Conservation (phyloP, 2,113 vertebrate species). For the Phalacrocorax carbo region DNA sequence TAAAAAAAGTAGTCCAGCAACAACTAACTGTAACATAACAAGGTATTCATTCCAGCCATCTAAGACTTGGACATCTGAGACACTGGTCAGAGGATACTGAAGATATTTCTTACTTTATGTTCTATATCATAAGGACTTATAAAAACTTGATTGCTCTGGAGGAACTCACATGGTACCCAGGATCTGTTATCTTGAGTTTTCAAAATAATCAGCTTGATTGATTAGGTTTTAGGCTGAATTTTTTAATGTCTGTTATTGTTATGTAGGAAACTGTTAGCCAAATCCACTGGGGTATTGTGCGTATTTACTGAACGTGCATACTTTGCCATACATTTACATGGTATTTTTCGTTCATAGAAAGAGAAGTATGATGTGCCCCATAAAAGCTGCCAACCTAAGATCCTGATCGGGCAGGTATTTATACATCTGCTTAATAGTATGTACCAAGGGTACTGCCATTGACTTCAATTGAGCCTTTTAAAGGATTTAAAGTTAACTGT, state of each 20-base stretch:
- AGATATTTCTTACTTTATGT: background rate
- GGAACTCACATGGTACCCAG: background rate
- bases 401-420: background rate
- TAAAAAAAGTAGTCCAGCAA: background rate
- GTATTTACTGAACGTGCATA: background rate
- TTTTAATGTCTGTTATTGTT: background rate
- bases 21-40: background rate
- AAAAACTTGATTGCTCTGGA: background rate
- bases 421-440: background rate
- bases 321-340: background rate
- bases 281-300: background rate
- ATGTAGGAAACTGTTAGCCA: background rate
- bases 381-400: background rate
- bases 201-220: background rate
- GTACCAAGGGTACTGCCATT: background rate
- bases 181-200: background rate
- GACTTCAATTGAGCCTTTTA: background rate
- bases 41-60: background rate
- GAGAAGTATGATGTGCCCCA: background rate
- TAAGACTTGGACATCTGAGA: background rate
- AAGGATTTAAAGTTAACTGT: background rate
- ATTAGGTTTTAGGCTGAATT: background rate
- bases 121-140: background rate
- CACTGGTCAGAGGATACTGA: background rate
- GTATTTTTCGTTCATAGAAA: background rate